Evolutionary conservation across 2,113 vertebrate species (phyloP), one percentile per base, ranked within the genome.

Genomic region (Hoplias malabaricus): DNA sequence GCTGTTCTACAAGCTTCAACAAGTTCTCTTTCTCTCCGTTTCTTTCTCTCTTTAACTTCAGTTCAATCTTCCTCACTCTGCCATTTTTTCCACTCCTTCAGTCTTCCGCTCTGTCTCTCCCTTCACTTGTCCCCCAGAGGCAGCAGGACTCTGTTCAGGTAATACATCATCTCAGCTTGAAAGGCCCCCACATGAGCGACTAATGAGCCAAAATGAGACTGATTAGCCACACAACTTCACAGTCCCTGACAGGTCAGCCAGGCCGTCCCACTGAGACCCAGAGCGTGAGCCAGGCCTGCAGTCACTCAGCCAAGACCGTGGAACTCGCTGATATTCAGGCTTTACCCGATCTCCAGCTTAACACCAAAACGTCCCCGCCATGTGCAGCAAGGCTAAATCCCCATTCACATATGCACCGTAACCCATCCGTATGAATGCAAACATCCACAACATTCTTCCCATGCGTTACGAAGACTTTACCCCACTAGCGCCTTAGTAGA

Each of bases 171-270:
- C 86, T 84, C 80, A 77, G 89, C 87, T 82, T 84, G 89, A 91
- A 90, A 82, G 84, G 87, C 89, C 87, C 91, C 90, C 84, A 86
- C 88, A 86, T 87, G 86, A 90, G 86, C 83, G 89, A 89, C 91
- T 93, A 93, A 92, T 93, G 91, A 92, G 90, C 88, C 90, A 87
- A 92, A 93, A 92, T 92, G 86, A 92, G 88, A 89, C 86, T 91
- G 91, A 92, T 93, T 93, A 92, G 89, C 83, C 82, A 84, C 90
- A 90, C 88, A 84, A 75, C 87, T 87, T 91, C 89, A 89, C 89
- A 59, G 85, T 88, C 84, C 89, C 73, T 90, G 90, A 91, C 89
- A 93, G 87, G 88, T 70, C 75, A 61, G 88, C 87, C 27, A 73
- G 69, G 70, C 54, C 69, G 53, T 62, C 75, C 80, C 61, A 68